Evolutionary conservation across 2,888 invertebrate species (phyloP).

Genomic region (Xanthia togata): DNA sequence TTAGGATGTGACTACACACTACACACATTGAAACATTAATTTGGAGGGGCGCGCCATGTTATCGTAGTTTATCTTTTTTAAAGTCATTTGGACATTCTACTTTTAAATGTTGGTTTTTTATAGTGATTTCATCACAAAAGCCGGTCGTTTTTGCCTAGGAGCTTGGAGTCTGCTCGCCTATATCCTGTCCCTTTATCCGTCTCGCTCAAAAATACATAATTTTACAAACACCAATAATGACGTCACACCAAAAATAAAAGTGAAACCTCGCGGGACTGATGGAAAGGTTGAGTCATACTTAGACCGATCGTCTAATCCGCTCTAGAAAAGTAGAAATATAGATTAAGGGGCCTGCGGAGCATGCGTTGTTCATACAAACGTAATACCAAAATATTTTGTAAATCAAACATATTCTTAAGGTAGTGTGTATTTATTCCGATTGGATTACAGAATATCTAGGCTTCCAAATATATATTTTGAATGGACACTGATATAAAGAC

Average conservation of each 20-base stretch:
- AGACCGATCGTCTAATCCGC: constrained; percentile 44
- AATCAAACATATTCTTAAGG: too few species aligned
- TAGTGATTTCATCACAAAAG: not conserved
- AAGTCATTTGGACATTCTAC: not conserved
- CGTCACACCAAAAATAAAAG: constrained; percentile 23
- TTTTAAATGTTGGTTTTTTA: not conserved
- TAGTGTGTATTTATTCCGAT: too few species aligned
- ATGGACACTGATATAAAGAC: too few species aligned
- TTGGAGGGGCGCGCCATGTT: too few species aligned
- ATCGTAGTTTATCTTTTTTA: not conserved
- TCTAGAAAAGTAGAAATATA: constrained; percentile 63
- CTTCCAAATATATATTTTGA: too few species aligned
- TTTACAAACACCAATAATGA: constrained; percentile 1
- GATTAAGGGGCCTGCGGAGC: too few species aligned
- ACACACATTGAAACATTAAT: too few species aligned
- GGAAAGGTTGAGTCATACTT: constrained; percentile 44
- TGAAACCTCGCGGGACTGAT: constrained; percentile 28
- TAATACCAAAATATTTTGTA: too few species aligned
- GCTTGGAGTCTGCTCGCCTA: not conserved
- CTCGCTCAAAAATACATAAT: not conserved
- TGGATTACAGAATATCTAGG: too few species aligned
- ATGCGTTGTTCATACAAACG: too few species aligned
- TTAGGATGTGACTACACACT: too few species aligned
- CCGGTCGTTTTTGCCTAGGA: not conserved
- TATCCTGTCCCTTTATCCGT: not conserved